These are phyloP conservation scores for Dexiosoma caninum DNA, from an alignment of 2,888 invertebrate genomes.

Conservation along the genomic window DNA sequence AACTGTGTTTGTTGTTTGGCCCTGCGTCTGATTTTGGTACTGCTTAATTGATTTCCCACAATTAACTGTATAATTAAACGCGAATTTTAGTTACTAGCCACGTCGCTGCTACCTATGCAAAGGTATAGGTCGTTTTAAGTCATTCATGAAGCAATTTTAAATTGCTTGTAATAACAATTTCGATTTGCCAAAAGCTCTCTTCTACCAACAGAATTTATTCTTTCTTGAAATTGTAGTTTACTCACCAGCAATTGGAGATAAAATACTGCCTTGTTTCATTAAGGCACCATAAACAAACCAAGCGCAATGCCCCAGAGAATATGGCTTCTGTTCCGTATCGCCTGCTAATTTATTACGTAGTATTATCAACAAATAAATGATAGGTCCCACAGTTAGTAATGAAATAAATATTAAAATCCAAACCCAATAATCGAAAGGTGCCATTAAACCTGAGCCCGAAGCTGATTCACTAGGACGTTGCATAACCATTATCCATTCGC, in stretches of 20 bases:
- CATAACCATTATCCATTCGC: constrained; percentile 88
- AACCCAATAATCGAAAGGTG: constrained; percentile 86
- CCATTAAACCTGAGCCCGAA: constrained; percentile 88
- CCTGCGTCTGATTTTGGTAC: too few relatives aligned
- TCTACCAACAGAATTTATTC: too few relatives aligned
- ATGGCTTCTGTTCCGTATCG: constrained; percentile 80
- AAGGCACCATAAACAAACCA: constrained; percentile 92
- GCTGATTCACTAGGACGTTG: constrained; percentile 89
- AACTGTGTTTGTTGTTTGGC: too few relatives aligned
- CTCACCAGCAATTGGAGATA: constrained; percentile 89
- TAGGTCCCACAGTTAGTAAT: constrained; percentile 86
- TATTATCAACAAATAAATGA: constrained; percentile 85
- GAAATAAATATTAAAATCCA: constrained; percentile 87
- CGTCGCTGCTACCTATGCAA: too few relatives aligned
- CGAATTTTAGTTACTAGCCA: too few relatives aligned
- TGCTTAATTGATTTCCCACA: too few relatives aligned
- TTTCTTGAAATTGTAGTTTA: too few relatives aligned
- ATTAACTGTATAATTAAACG: too few relatives aligned
- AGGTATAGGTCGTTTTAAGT: too few relatives aligned
- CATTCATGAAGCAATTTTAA: too few relatives aligned
- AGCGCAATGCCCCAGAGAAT: constrained; percentile 84
- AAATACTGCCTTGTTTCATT: constrained; percentile 90
- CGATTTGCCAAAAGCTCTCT: too few relatives aligned
- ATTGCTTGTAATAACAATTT: too few relatives aligned
- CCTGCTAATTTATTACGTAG: constrained; percentile 82